These are phyloP conservation scores for Helicolenus hilgendorfi DNA, from an alignment of 2,797 vertebrate genomes.

Conservation along the genomic window DNA sequence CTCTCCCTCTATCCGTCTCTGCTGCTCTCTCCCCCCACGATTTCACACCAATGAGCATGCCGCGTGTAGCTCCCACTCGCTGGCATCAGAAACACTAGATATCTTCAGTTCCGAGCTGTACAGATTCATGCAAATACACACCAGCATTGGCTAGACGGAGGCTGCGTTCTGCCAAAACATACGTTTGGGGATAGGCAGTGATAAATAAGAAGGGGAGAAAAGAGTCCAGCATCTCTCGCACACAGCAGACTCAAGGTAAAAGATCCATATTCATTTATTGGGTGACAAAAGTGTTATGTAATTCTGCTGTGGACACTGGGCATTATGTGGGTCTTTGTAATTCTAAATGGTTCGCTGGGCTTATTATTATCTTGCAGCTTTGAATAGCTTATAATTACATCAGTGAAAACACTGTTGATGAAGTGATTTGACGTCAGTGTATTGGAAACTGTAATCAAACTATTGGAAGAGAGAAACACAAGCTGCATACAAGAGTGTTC, in stretches of 20 bases:
- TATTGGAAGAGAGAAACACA: neutral
- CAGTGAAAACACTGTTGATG: conserved; percentile 7
- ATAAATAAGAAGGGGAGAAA: conserved; percentile 50
- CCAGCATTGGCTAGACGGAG: conserved; percentile 45
- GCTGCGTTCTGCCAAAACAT: conserved; percentile 54
- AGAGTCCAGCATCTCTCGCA: conserved; percentile 63
- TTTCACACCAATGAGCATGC: conserved; percentile 86
- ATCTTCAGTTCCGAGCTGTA: conserved; percentile 69
- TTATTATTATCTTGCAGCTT: conserved; percentile 30
- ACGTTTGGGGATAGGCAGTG: conserved; percentile 53
- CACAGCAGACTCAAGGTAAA: conserved; percentile 85
- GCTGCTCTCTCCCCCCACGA: conserved; percentile 53
- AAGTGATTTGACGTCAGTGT: conserved; percentile 7
- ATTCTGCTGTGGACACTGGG: conserved; percentile 38
- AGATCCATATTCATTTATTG: conserved; percentile 78
- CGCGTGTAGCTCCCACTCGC: conserved; percentile 85
- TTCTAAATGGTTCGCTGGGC: conserved; percentile 1
- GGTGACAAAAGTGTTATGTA: conserved; percentile 67
- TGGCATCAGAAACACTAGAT: conserved; percentile 83
- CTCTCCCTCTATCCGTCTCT: conserved; percentile 66
- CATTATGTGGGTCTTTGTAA: conserved; percentile 11
- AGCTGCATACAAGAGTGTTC: neutral
- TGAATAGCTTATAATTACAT: conserved; percentile 22
- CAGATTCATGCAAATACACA: conserved; percentile 57
- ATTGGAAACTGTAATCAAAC: conserved; percentile 9